Percentiles rank a stretch among this genome's conserved stretches.
Evolutionary conservation across 2,797 vertebrate species (phyloP).

Genomic region (Sebastes hubbsi): DNA sequence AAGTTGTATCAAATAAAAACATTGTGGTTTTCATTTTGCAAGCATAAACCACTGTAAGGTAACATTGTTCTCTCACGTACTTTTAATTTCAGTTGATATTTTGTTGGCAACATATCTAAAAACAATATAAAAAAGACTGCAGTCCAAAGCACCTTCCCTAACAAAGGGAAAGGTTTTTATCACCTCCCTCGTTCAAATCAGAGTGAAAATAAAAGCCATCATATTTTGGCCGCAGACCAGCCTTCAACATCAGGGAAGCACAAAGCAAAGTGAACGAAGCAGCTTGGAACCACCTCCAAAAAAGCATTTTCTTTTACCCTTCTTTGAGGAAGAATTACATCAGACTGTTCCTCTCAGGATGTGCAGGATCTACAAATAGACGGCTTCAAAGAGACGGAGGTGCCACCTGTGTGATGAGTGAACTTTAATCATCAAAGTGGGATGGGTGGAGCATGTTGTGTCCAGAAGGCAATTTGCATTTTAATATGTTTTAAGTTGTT

Average conservation of each 20-base stretch:
- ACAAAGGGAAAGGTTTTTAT: conserved; percentile 1
- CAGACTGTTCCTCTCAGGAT: conserved; percentile 45
- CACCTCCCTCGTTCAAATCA: neutral
- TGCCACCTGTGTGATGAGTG: conserved; percentile 51
- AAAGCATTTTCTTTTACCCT: conserved; percentile 42
- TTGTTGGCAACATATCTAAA: neutral
- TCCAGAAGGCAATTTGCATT: conserved; percentile 44
- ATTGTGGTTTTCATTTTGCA: neutral
- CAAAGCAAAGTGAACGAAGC: conserved; percentile 27
- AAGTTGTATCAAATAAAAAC: neutral
- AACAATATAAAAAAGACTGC: neutral
- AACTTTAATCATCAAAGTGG: conserved; percentile 58
- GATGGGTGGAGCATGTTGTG: conserved; percentile 37
- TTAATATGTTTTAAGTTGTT: conserved; percentile 39
- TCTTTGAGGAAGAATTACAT: conserved; percentile 54
- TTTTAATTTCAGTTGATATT: neutral
- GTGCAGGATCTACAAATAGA: conserved; percentile 50
- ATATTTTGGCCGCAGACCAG: conserved; percentile 2
- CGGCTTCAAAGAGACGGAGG: conserved; percentile 49
- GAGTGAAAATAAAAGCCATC: conserved; percentile 23
- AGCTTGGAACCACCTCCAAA: conserved; percentile 16
- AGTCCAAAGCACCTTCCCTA: neutral
- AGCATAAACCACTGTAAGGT: neutral
- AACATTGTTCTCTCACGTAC: neutral
- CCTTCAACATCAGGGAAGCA: conserved; percentile 19